These are phyloP conservation scores for Spinus olivaceus DNA, from an alignment of 2,797 vertebrate species.

Conservation along the genomic window DNA sequence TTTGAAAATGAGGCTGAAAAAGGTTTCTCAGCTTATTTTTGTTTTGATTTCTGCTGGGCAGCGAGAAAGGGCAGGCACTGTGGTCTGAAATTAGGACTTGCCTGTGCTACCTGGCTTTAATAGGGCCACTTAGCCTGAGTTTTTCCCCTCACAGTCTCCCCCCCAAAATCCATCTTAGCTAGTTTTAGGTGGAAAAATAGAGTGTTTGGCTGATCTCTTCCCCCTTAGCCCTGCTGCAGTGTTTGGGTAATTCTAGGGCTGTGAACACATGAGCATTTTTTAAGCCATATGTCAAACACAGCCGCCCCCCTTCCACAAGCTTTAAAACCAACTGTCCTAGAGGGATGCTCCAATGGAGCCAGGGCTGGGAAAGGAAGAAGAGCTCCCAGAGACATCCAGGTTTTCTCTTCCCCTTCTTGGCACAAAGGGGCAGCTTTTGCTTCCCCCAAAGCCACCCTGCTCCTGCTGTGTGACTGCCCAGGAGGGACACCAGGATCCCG, in stretches of 20 bases:
- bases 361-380: background rate
- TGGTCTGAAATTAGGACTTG: background rate
- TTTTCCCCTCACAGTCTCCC: background rate
- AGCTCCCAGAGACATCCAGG: background rate
- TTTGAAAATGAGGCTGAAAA: constrained; percentile 29
- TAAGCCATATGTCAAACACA: background rate
- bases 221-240: background rate
- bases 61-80: background rate
- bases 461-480: rapidly evolving
- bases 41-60: constrained; percentile 22
- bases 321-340: background rate
- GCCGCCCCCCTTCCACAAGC: background rate
- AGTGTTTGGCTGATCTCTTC: background rate
- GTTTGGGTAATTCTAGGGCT: background rate
- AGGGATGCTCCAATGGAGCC: rapidly evolving
- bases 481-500: background rate
- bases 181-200: background rate
- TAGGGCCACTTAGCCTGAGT: background rate
- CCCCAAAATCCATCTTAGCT: background rate
- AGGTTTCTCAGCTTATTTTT: background rate
- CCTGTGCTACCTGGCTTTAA: background rate
- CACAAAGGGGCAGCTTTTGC: rapidly evolving
- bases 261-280: background rate
- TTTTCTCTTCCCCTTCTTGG: background rate
- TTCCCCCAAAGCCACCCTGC: background rate